Evolutionary conservation across 2,113 vertebrate genomes (phyloP).

Genomic region (Archilochus colubris): DNA sequence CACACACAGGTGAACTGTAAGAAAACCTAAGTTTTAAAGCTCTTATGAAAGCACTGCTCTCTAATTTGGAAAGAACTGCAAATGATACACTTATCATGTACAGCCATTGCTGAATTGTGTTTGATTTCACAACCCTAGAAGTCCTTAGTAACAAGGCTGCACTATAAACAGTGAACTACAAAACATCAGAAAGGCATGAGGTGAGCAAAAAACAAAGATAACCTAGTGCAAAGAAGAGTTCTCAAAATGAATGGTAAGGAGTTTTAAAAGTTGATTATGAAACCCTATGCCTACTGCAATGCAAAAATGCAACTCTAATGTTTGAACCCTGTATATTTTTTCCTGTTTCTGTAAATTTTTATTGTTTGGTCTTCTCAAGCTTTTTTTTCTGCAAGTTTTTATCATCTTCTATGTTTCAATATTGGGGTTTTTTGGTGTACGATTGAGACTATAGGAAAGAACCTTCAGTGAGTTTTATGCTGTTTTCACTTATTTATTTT

Average conservation of each 20-base stretch:
- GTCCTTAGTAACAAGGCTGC: neutral
- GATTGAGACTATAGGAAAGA: neutral
- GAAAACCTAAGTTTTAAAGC: constrained; percentile 14
- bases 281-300: neutral
- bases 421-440: neutral
- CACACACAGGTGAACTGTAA: neutral
- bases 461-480: neutral
- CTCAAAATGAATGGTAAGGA: neutral
- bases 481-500: neutral
- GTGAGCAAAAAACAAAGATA: neutral
- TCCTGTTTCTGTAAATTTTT: neutral
- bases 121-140: neutral
- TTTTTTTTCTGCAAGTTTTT: neutral
- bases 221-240: neutral
- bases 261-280: neutral
- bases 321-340: neutral
- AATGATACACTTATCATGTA: neutral
- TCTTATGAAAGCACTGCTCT: neutral
- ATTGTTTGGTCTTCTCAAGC: neutral
- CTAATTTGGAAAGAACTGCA: neutral
- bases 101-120: neutral
- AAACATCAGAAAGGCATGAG: neutral
- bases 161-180: neutral
- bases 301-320: neutral
- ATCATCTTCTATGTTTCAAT: neutral